phyloP scores from a whole-genome alignment of 2,113 vertebrate species.

The Cromileptes altivelis region DNA sequence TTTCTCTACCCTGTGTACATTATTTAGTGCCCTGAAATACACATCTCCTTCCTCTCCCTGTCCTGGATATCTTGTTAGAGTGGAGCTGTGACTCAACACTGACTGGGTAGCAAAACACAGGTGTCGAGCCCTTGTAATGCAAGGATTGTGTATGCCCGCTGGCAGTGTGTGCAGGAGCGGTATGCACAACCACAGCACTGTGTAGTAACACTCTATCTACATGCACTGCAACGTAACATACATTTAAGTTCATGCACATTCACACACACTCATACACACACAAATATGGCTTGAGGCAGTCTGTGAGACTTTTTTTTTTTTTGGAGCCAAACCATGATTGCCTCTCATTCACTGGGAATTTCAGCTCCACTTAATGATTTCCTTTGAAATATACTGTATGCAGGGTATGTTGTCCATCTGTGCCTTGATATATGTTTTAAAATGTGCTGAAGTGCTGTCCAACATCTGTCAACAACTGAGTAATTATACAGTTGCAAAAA shows the following conservation, averaged over 20 bases:
- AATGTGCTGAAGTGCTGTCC: neutral
- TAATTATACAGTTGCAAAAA: neutral
- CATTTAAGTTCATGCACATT: conserved; percentile 21
- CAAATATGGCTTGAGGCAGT: conserved; percentile 13
- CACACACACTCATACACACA: neutral
- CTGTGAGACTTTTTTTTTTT: conserved; percentile 28
- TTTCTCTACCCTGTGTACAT: conserved; percentile 48
- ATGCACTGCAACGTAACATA: conserved; percentile 9
- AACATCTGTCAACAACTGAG: neutral
- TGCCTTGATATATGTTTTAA: neutral
- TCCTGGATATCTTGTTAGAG: conserved; percentile 57
- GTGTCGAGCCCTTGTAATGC: conserved; percentile 67
- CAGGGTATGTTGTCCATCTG: neutral
- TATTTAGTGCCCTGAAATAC: conserved; percentile 64
- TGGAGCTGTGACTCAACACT: conserved; percentile 59
- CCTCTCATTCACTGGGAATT: conserved; percentile 21
- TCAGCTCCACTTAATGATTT: conserved; percentile 12
- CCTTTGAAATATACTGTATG: neutral
- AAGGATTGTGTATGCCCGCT: conserved; percentile 45
- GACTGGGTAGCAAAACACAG: conserved; percentile 51
- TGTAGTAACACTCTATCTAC: conserved; percentile 2
- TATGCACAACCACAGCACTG: conserved; percentile 2
- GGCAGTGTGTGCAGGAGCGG: conserved; percentile 41
- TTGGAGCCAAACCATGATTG: conserved; percentile 35
- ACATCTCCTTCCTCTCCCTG: conserved; percentile 20